Percentiles rank a stretch among this genome's conserved stretches.
Conservation (phyloP, 1,140 invertebrate genomes). For the Hyles euphorbiae region DNA sequence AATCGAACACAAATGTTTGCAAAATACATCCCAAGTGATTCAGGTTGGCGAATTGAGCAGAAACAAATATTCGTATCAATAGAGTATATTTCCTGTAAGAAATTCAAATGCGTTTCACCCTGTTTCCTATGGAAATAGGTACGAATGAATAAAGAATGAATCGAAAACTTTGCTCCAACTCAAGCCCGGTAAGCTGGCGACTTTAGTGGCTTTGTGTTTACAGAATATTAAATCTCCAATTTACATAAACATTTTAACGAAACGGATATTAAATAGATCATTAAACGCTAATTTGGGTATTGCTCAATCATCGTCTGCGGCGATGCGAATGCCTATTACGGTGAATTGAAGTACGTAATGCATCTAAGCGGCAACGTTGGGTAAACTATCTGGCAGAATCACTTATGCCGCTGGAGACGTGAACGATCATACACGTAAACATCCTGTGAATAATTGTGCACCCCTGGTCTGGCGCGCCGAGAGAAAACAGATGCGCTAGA, state of each 20-base stretch:
- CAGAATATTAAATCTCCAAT: conserved; percentile 27
- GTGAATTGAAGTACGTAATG: background rate
- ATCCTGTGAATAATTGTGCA: conserved; percentile 51
- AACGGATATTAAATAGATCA: conserved; percentile 11
- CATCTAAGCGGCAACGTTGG: background rate
- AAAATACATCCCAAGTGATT: conserved; percentile 33
- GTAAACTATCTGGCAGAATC: conserved; percentile 3
- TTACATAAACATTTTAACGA: conserved; percentile 21
- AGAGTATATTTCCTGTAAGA: conserved; percentile 41
- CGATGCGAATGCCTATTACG: background rate
- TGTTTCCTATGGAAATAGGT: conserved; percentile 49
- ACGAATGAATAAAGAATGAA: conserved; percentile 51
- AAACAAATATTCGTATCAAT: conserved; percentile 47
- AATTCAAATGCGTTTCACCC: conserved; percentile 41
- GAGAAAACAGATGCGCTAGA: conserved; percentile 43
- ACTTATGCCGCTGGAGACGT: conserved; percentile 9
- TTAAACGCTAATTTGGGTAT: conserved; percentile 15
- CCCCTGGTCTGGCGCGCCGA: conserved; percentile 22
- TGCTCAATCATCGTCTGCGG: conserved; percentile 12
- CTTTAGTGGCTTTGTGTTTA: conserved; percentile 26
- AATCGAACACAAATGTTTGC: conserved; percentile 23
- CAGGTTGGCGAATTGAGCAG: conserved; percentile 22
- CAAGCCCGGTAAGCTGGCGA: conserved; percentile 22
- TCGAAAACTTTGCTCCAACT: conserved; percentile 23
- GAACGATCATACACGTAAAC: conserved; percentile 38